Evolutionary conservation across 1,140 invertebrate genomes (phyloP).

Genomic region (Odontomachus brunneus): DNA sequence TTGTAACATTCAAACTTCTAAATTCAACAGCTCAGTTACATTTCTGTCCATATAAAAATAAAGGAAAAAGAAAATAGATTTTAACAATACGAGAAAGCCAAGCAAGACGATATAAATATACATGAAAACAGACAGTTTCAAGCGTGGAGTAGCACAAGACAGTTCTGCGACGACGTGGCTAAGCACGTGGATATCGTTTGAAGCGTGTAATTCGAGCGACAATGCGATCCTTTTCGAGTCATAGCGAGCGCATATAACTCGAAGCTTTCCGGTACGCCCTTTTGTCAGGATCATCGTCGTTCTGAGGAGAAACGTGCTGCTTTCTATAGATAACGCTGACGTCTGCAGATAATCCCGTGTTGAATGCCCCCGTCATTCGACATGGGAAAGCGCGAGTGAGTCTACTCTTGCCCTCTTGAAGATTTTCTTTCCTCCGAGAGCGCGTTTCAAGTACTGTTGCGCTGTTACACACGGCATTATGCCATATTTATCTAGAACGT

Average conservation of each 20-base stretch:
- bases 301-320: conserved; percentile 28
- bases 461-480: neutral
- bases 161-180: neutral
- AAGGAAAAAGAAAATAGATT: too few relatives aligned
- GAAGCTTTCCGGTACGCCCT: conserved; percentile 20
- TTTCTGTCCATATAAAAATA: too few relatives aligned
- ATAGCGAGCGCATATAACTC: conserved; percentile 8
- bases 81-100: too few relatives aligned
- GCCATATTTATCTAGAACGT: neutral
- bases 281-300: conserved; percentile 48
- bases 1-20: too few relatives aligned
- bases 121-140: neutral
- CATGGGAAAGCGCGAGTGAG: conserved; percentile 31
- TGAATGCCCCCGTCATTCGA: conserved; percentile 31
- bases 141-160: neutral
- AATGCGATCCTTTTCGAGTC: conserved; percentile 31
- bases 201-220: conserved; percentile 16
- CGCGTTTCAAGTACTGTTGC: conserved; percentile 4
- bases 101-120: too few relatives aligned
- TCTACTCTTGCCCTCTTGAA: conserved; percentile 7
- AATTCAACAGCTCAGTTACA: too few relatives aligned
- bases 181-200: conserved; percentile 22
- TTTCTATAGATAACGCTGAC: conserved; percentile 37
- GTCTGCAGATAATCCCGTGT: conserved; percentile 42
- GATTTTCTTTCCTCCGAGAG: conserved; percentile 31